Conservation (phyloP, 2,797 vertebrate species). For the Characodon lateralis region DNA sequence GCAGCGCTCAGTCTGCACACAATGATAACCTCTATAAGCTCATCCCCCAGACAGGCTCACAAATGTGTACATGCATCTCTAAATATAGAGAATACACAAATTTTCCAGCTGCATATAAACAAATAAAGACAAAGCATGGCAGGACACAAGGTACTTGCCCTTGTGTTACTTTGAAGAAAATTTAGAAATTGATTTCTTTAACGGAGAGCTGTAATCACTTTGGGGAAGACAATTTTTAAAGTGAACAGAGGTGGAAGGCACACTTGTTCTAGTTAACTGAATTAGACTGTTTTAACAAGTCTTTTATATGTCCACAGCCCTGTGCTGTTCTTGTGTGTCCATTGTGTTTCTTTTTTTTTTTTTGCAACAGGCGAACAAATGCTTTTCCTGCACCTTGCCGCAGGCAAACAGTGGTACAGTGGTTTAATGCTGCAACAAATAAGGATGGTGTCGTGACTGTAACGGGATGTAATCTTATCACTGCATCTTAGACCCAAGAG, state of each 20-base stretch:
- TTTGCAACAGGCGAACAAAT: neutral
- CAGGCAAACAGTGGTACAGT: constrained; percentile 9
- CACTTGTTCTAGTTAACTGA: neutral
- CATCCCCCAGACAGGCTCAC: constrained; percentile 28
- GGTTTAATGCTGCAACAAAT: constrained; percentile 25
- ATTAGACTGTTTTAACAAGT: neutral
- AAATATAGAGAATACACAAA: neutral
- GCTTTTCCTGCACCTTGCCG: constrained; percentile 2
- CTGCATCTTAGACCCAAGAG: constrained; percentile 24
- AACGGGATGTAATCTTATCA: constrained; percentile 38
- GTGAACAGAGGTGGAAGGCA: neutral
- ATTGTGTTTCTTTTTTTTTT: neutral
- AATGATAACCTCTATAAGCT: constrained; percentile 41
- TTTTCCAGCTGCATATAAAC: neutral
- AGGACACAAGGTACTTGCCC: neutral
- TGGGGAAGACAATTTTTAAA: neutral
- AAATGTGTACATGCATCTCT: constrained; percentile 4
- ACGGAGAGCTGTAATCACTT: too few species aligned
- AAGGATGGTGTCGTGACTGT: constrained; percentile 46
- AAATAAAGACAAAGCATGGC: neutral
- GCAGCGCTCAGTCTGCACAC: constrained; percentile 36
- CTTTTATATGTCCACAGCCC: neutral
- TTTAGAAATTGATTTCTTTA: neutral
- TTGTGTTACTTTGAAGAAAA: neutral
- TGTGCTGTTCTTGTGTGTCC: neutral